A percentile compares a stretch with the other conserved stretches of the same genome.
phyloP scores from a whole-genome alignment of 2,113 vertebrate species.

The Penelope pileata region DNA sequence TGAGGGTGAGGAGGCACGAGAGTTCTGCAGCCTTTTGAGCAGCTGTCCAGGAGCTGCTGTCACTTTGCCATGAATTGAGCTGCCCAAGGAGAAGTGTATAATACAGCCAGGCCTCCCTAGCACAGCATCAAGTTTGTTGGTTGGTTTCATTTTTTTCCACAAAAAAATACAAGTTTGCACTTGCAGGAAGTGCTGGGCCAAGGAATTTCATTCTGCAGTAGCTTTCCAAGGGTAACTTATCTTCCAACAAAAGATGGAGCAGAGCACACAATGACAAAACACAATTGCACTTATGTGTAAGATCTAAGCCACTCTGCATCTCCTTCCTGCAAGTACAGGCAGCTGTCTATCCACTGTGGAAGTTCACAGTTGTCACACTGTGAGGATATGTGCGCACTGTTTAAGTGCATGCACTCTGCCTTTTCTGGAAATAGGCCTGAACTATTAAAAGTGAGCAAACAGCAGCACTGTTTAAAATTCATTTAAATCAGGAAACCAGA shows the following conservation, averaged over 20 bases:
- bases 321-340: not conserved
- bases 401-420: not conserved
- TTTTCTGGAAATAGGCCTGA: not conserved
- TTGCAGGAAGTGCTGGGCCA: not conserved
- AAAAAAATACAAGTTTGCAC: not conserved
- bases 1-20: not conserved
- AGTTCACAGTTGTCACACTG: not conserved
- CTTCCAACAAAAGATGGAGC: not conserved
- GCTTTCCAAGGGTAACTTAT: not conserved
- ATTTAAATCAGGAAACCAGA: not conserved
- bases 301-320: not conserved
- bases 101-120: not conserved
- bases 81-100: not conserved
- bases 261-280: not conserved
- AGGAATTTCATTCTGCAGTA: not conserved
- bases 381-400: rapidly evolving
- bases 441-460: not conserved
- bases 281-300: not conserved
- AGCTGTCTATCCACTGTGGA: rapidly evolving
- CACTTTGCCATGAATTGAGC: not conserved
- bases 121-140: not conserved
- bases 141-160: not conserved
- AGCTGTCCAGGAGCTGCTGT: not conserved
- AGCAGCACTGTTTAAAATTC: rapidly evolving
- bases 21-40: not conserved